phyloP scores from a whole-genome alignment of 2,888 invertebrate genomes.

The Erynnis tages region DNA sequence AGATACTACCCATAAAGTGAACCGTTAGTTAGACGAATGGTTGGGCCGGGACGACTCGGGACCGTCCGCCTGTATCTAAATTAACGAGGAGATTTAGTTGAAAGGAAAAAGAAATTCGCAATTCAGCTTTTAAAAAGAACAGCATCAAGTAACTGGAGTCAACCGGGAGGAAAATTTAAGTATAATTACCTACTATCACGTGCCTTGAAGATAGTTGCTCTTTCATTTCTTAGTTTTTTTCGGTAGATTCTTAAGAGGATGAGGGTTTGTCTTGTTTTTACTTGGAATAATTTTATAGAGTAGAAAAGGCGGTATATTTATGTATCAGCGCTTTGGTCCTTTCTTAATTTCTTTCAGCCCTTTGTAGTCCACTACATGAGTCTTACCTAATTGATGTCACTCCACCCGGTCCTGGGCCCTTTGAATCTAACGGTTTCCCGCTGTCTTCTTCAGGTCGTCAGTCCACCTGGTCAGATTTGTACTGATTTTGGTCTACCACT shows the following conservation, averaged over 20 bases:
- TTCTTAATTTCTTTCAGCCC: too few relatives aligned
- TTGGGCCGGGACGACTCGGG: slow-evolving; percentile 11
- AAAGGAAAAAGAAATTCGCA: slow-evolving; percentile 38
- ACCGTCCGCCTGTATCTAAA: slow-evolving; percentile 38
- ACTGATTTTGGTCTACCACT: too few relatives aligned
- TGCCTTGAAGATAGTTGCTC: neutral
- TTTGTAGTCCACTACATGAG: too few relatives aligned
- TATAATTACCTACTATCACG: slow-evolving; percentile 13
- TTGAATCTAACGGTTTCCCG: too few relatives aligned
- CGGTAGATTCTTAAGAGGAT: neutral
- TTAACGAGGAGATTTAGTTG: slow-evolving; percentile 44
- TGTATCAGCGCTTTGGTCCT: too few relatives aligned
- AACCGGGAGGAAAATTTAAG: slow-evolving; percentile 18
- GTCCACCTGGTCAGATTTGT: too few relatives aligned
- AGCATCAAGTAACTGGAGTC: slow-evolving; percentile 12
- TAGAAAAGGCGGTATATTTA: too few relatives aligned
- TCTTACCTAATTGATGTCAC: too few relatives aligned
- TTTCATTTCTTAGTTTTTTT: neutral
- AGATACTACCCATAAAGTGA: slow-evolving; percentile 2
- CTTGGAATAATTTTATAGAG: neutral
- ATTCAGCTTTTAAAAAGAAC: slow-evolving; percentile 32
- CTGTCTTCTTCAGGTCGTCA: too few relatives aligned
- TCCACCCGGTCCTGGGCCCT: too few relatives aligned
- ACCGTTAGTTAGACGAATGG: slow-evolving; percentile 5
- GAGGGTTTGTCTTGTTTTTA: neutral